A percentile compares a stretch with the other conserved stretches of the same genome.
Evolutionary conservation across 2,113 vertebrate species (phyloP).

Genomic region (Scartelaos histophorus): DNA sequence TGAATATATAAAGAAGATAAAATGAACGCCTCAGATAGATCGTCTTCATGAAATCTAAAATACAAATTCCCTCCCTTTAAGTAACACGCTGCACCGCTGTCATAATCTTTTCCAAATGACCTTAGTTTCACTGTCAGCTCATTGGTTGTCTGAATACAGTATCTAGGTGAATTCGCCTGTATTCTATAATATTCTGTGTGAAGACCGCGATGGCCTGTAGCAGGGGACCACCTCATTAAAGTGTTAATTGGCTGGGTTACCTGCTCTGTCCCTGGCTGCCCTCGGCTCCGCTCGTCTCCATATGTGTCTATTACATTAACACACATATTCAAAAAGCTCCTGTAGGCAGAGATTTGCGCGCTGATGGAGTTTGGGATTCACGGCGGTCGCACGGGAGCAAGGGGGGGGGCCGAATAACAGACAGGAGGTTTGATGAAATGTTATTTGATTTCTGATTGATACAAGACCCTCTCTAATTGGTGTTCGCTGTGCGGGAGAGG

Average conservation of each 20-base stretch:
- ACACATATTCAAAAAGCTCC: constrained; percentile 14
- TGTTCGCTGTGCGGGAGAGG: constrained; percentile 51
- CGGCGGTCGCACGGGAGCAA: constrained; percentile 24
- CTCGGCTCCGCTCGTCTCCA: constrained; percentile 29
- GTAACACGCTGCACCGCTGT: not conserved
- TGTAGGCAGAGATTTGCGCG: constrained; percentile 11
- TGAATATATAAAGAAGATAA: no score
- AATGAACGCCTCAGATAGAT: no score
- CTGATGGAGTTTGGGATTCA: constrained; percentile 40
- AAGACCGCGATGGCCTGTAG: constrained; percentile 32
- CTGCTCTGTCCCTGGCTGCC: constrained; percentile 45
- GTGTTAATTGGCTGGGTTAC: constrained; percentile 70
- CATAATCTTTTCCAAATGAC: not conserved
- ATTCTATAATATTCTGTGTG: constrained; percentile 29
- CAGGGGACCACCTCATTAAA: constrained; percentile 66
- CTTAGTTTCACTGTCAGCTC: not conserved
- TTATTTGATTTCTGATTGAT: constrained; percentile 75
- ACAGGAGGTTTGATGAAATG: constrained; percentile 66
- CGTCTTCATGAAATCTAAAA: no score
- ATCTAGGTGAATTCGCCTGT: constrained; percentile 18
- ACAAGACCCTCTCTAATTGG: constrained; percentile 69
- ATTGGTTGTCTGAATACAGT: not conserved
- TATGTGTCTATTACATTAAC: constrained; percentile 2
- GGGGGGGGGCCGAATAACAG: constrained; percentile 52
- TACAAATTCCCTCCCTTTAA: no score